Evolutionary conservation across 2,888 invertebrate species (phyloP).

Genomic region (Norana najaformis): DNA sequence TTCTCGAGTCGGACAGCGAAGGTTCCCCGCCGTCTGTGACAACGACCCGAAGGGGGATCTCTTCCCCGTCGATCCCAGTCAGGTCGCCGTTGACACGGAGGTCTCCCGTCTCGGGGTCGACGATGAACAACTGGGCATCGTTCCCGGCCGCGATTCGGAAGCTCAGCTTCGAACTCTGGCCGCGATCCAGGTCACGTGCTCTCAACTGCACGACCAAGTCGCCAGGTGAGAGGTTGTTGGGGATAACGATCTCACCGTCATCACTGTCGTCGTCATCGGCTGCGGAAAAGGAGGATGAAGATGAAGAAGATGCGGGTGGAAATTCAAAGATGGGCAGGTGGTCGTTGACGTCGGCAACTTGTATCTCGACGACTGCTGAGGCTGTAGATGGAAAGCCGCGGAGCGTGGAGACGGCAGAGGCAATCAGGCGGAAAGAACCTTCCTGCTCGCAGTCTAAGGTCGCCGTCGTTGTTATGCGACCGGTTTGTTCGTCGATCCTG

Average conservation of each 20-base stretch:
- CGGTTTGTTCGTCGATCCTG: not conserved
- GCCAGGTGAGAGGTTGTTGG: not conserved
- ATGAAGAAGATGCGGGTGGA: not conserved
- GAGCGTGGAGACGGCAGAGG: conserved; percentile 15
- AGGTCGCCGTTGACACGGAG: conserved; percentile 26
- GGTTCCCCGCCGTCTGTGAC: conserved; percentile 22
- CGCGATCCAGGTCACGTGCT: not conserved
- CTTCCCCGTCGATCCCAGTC: not conserved
- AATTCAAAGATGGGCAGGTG: conserved; percentile 6
- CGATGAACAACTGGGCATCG: conserved; percentile 10
- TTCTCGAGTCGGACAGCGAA: not conserved
- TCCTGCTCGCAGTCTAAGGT: not conserved
- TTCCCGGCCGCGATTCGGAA: conserved; percentile 14
- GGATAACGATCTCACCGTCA: not conserved
- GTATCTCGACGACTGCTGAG: not conserved
- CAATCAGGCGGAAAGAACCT: not conserved
- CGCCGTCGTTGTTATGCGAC: not conserved
- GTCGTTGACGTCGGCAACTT: conserved; percentile 27
- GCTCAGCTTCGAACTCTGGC: conserved; percentile 24
- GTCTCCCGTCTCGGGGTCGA: conserved; percentile 28
- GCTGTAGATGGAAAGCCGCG: not conserved
- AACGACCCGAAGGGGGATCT: not conserved
- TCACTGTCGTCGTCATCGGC: not conserved
- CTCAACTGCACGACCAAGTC: not conserved
- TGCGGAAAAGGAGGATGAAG: not conserved